Evolutionary conservation across 1,140 invertebrate species (phyloP), one percentile per base, ranked within the genome.

Genomic region (Melipona quadrifasciata): DNA sequence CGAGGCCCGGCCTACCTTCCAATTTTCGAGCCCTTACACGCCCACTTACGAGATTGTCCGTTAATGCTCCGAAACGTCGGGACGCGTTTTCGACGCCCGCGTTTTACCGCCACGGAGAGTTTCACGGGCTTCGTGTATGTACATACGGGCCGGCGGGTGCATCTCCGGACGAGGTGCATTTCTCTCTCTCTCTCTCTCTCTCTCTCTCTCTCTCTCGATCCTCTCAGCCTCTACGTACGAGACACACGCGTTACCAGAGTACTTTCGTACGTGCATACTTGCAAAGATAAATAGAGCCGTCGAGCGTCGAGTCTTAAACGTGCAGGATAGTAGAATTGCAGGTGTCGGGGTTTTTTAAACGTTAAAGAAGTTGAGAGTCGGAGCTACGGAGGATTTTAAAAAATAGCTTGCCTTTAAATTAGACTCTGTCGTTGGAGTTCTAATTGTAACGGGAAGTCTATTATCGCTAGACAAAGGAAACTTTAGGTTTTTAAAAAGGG

Each of bases 21-120:
- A 95, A 95, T 95, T 95, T 94, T 94, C 94, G 91, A 93, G 91
- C 91, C 92, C 92, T 94, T 92, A 94, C 94, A 94, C 94, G 94
- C 94, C 94, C 94, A 94, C 93, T 94, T 93, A 93, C 90, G 91
- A 93, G 93, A 93, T 95, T 94, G 93, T 94, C 92, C 92, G 93
- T 92, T 94, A 93, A 94, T 93, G 92, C 92, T 92, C 90, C 89
- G 90, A 93, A 93, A 93, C 90, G 91, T 92, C 91, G 90, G 92
- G 92, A 91, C 90, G 90, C 90, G 90, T 90, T 92, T 93, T 91
- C 91, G 88, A 91, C 88, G 90, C 92, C 80, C 85, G 91, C 91
- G 75, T 88, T 90, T 90, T 78, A 84, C 83, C 83, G 83, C 77
- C 78, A 80, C 78, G 77, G 51, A 73, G 80, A 73, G 65, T 51